phyloP scores from a whole-genome alignment of 2,797 vertebrate genomes.

The Sebastes miniatus region DNA sequence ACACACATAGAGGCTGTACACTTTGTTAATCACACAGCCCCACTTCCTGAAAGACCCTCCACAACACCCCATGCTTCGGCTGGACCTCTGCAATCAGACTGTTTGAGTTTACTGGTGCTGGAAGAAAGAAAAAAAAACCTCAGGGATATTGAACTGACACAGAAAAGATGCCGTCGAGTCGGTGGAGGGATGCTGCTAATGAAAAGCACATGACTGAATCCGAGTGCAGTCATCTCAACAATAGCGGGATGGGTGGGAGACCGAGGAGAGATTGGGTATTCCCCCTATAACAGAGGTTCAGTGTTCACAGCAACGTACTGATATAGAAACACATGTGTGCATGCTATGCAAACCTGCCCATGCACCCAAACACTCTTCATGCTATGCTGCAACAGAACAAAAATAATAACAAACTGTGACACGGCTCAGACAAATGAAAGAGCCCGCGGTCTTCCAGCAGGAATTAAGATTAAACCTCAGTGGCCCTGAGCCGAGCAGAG shows the following conservation, averaged over 20 bases:
- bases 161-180: slow-evolving; percentile 44
- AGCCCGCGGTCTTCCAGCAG: slow-evolving; percentile 29
- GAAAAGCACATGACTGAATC: slow-evolving; percentile 67
- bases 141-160: slow-evolving; percentile 29
- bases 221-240: slow-evolving; percentile 54
- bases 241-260: slow-evolving; percentile 45
- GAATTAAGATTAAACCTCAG: slow-evolving; percentile 53
- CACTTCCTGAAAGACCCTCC: slow-evolving; percentile 33
- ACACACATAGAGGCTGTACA: not conserved
- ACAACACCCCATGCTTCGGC: slow-evolving; percentile 1
- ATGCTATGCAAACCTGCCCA: not conserved
- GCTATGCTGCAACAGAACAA: slow-evolving; percentile 6
- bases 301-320: slow-evolving; percentile 5
- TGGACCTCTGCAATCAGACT: slow-evolving; percentile 26
- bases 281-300: slow-evolving; percentile 24
- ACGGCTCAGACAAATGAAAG: slow-evolving; percentile 54
- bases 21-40: slow-evolving; percentile 25
- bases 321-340: not conserved
- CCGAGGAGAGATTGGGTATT: slow-evolving; percentile 35
- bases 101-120: slow-evolving; percentile 27
- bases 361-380: slow-evolving; percentile 20
- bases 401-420: slow-evolving; percentile 36
- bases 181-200: slow-evolving; percentile 62
- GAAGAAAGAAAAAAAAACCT: not conserved
- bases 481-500: slow-evolving; percentile 36